Conservation (phyloP, 1,140 invertebrate genomes). For the Plodia interpunctella region DNA sequence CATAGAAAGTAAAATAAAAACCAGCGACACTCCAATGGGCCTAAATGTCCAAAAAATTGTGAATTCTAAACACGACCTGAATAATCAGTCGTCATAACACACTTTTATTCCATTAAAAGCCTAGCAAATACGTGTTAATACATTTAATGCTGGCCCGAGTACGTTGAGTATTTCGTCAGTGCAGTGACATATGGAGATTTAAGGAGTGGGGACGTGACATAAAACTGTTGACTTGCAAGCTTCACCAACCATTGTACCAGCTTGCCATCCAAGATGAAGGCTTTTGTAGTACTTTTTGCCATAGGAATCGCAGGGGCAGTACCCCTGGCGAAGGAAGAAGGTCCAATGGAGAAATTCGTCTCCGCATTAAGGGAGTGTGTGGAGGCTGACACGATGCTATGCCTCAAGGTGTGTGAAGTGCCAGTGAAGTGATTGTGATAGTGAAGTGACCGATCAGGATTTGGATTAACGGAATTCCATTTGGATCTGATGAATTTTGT, state of each 20-base stretch:
- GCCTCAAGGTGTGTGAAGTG: slow-evolving; percentile 68
- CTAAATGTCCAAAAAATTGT: slow-evolving; percentile 3
- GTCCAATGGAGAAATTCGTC: slow-evolving; percentile 51
- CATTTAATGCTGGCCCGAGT: slow-evolving; percentile 20
- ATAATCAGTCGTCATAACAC: slow-evolving; percentile 27
- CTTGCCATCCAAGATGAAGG: slow-evolving; percentile 59
- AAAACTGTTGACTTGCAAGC: slow-evolving; percentile 50
- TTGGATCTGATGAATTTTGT: not conserved
- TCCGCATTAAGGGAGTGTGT: slow-evolving; percentile 59
- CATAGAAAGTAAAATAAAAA: not conserved
- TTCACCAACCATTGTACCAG: slow-evolving; percentile 57
- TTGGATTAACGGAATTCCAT: not conserved
- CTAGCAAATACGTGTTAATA: slow-evolving; percentile 33
- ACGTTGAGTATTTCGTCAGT: slow-evolving; percentile 44
- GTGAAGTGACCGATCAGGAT: slow-evolving; percentile 14
- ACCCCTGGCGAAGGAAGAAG: slow-evolving; percentile 56
- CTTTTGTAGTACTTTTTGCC: slow-evolving; percentile 41
- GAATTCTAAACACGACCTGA: slow-evolving; percentile 17
- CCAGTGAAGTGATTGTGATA: slow-evolving; percentile 36
- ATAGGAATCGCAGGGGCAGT: slow-evolving; percentile 41
- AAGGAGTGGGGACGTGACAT: slow-evolving; percentile 53
- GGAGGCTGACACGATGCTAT: slow-evolving; percentile 63
- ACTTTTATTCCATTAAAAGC: slow-evolving; percentile 25
- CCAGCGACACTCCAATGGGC: not conserved
- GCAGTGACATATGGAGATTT: slow-evolving; percentile 56